These are phyloP conservation scores for Hyalella azteca DNA, from an alignment of 2,888 invertebrate species.

Conservation along the genomic window DNA sequence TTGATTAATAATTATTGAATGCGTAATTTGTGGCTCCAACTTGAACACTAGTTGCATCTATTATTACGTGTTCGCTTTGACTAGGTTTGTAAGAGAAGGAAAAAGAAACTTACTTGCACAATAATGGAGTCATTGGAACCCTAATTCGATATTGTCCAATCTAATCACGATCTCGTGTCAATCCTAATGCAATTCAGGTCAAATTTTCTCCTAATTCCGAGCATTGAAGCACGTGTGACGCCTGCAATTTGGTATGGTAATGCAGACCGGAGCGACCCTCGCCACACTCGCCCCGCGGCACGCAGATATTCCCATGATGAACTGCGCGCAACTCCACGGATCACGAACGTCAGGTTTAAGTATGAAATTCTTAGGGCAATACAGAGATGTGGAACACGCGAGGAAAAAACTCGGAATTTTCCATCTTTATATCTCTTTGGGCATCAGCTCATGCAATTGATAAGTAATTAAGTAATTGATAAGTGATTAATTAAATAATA, in stretches of 20 bases:
- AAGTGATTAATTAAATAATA: too few relatives aligned
- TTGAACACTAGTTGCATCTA: too few relatives aligned
- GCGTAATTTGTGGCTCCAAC: too few relatives aligned
- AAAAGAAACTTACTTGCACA: not conserved
- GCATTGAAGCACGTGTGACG: constrained; percentile 24
- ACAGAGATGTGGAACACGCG: too few relatives aligned
- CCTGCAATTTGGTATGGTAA: constrained; percentile 29
- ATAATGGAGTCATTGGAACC: not conserved
- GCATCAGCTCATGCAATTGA: too few relatives aligned
- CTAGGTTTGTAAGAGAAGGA: too few relatives aligned
- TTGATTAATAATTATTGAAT: too few relatives aligned
- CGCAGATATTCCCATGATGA: not conserved
- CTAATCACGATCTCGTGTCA: not conserved
- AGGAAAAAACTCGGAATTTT: too few relatives aligned
- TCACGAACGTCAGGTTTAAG: not conserved
- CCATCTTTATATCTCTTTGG: too few relatives aligned
- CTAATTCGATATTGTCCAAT: not conserved
- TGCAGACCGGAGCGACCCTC: not conserved
- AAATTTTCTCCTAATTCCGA: not conserved
- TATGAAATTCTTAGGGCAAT: too few relatives aligned
- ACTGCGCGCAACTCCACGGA: constrained; percentile 1
- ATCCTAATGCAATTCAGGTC: constrained; percentile 20
- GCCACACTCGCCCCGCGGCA: not conserved
- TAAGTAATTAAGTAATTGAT: too few relatives aligned
- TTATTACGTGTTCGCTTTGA: too few relatives aligned